A percentile compares a stretch with the other conserved stretches of the same genome.
Evolutionary conservation across 2,888 invertebrate genomes (phyloP).

Genomic region (Diadegma fenestrale): DNA sequence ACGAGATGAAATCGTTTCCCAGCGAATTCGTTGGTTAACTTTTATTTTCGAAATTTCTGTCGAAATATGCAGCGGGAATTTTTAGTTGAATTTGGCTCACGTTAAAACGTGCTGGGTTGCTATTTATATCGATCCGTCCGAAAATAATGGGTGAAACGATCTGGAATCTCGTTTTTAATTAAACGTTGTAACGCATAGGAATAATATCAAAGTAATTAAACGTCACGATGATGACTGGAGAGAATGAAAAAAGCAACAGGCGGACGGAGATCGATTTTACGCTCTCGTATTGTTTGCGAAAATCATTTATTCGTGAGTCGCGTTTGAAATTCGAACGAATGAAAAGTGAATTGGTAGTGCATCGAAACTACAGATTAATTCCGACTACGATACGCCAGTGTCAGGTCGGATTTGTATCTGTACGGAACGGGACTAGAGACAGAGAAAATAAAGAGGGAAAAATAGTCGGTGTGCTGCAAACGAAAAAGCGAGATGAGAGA

Average conservation of each 20-base stretch:
- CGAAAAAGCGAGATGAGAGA: not conserved
- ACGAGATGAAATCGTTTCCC: not conserved
- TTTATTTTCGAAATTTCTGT: not conserved
- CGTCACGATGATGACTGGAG: not conserved
- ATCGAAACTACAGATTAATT: not conserved
- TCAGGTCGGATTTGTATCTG: slow-evolving; percentile 26
- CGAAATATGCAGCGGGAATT: not conserved
- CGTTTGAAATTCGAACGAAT: slow-evolving; percentile 4
- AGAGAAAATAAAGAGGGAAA: not conserved
- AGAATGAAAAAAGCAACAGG: not conserved
- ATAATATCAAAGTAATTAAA: not conserved
- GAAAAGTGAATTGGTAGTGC: slow-evolving; percentile 11
- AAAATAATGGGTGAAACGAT: not conserved
- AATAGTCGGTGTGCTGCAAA: not conserved
- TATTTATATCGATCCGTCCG: not conserved
- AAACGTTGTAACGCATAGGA: not conserved
- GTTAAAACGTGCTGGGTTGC: not conserved
- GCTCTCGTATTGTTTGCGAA: not conserved
- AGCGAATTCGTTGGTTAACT: not conserved
- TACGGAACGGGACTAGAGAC: not conserved
- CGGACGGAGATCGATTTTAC: not conserved
- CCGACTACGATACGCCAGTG: slow-evolving; percentile 12
- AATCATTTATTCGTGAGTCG: not conserved
- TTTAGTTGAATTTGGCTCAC: not conserved
- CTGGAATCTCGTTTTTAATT: not conserved